Base-by-base conservation (phyloP, 2,888 invertebrate genomes). In the Habrosyne pyritoides region DNA sequence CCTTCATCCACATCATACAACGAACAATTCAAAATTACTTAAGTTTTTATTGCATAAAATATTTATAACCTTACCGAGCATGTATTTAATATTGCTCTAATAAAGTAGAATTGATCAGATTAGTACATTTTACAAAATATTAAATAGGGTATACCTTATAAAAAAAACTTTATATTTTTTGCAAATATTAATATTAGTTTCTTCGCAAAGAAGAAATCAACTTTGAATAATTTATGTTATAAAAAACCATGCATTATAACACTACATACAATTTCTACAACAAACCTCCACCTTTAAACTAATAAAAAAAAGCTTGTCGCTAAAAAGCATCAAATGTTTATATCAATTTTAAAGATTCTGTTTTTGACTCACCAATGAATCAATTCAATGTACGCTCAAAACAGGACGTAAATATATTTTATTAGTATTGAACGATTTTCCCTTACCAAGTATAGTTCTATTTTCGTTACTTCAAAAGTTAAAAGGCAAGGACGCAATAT, bases 391-490 rank as follows among this genome's bases (percentile, higher is more conserved):
- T 42, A 42, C 7, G 18, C 42, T 42, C 42, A 42, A 42, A 42
- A 42, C 47, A 47, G 47, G 47, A 47, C 12, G 12, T 12, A 47
- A 47, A n/a, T 24, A 22, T 22, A 6, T 22, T 47, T 47, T 47
- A 47, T 18, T 47, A 21, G 6, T 12, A 22, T 21, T 47, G n/a
- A 28, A 50, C 50, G 18, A 28, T 18, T 28, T n/a, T 50, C 26
- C 50, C 24, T 28, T 50, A 50, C 50, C 28, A 28, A 50, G 26
- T 26, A n/a, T 50, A 28, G 30, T 50, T 50, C 28, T 50, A 50
- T 18, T 28, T 18, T 50, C 50, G 21, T 14, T 28, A 49, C 49
- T 49, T 49, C 49, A 49, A 49, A 28, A 14, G 14, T 28, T 18
- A 28, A 50, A 18, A 50, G 24, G 26, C 49, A 24, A 26, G 24